Evolutionary conservation across 2,888 invertebrate genomes (phyloP), one percentile per base, ranked within the genome.

Genomic region (Sepioteuthis lessoniana): DNA sequence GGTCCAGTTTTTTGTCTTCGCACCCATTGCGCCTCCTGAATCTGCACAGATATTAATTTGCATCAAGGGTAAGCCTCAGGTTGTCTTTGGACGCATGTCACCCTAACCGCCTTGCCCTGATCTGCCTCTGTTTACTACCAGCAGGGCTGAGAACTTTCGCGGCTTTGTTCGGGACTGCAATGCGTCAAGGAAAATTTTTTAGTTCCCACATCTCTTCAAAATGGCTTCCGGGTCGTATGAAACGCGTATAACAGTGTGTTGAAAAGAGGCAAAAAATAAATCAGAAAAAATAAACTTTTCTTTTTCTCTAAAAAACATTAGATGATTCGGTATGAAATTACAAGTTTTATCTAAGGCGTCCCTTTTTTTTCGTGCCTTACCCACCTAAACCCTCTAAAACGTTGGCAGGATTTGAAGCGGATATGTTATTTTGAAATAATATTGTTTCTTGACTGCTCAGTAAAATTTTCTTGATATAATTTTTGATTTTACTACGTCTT

Each of bases 81-180:
- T 76, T 76, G 76, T 76, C 76, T n/a, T 76, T 76, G 76, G 76
- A n/a, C 76, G n/a, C 35, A 76, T n/a, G n/a, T n/a, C 76, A n/a
- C 76, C n/a, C 76, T n/a, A 76, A 76, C 76, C 76, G n/a, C 76
- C 76, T 42, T 19, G n/a, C 76, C 76, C n/a, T 76, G 76, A 76
- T 76, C n/a, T 76, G 7, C 10, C n/a, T n/a, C 10, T 31, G n/a
- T 76, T 76, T 76, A 76, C 13, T 76, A 76, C 76, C 76, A 76
- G 76, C 76, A 76, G 76, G n/a, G 76, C n/a, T 76, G n/a, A 76
- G 76, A n/a, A n/a, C n/a, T 4, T n/a, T 76, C 35, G n/a, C 7
- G n/a, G 76, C 76, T 35, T 76, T 76, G 76, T 76, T 76, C 19
- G n/a, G n/a, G 76, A 76, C n/a, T 16, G 76, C 76, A 76, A 35